Evolutionary conservation across 37 sponge, comb jelly and placozoan species (phyloP), one percentile per base, ranked within the genome.

Genomic region (Oopsacas minuta): DNA sequence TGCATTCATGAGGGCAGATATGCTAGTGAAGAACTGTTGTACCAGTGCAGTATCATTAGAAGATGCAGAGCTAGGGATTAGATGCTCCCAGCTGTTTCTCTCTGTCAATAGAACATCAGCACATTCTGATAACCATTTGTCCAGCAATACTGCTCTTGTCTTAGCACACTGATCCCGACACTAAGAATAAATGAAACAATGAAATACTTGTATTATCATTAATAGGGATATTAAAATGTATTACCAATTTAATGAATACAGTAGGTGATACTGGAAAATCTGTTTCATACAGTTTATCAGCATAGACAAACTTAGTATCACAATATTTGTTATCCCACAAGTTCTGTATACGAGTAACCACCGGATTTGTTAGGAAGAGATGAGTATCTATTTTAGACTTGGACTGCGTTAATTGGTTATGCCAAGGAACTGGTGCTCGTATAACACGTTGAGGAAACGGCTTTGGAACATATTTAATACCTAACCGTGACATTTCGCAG

Each of bases 401-500:
- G 10, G 89, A 82, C 36, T 49, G 46, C 10, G 15, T 23, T 49
- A 87, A 32, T 32, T 42, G 84, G 3, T 81, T 53, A 39, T 91
- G 92, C 96, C 96, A 95, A 0, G 94, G 96, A 0, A 95, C 88
- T 28, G 96, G 96, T 17, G 96, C 94, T 22, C 96, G 84, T n/a
- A 91, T 85, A 0, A 87, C 81, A 53, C 52, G 83, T 34, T 53
- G 82, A 23, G 89, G 92, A 36, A 61, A 38, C 5, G 53, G 46
- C 0, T 36, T 37, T 23, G 94, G 96, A 34, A 87, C 37, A 23
- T 92, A 83, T 0, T n/a, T 52, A 36, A 95, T 95, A 46, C 88
- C 88, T 28, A 95, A 84, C 52, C 96, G 86, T 0, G 37, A 85
- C 86, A 83, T 85, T 81, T 95, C 96, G 23, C 83, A 35, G 22